Evolutionary conservation across 2,888 invertebrate species (phyloP), one percentile per base, ranked within the genome.

Genomic region (Scaptomyza parva): DNA sequence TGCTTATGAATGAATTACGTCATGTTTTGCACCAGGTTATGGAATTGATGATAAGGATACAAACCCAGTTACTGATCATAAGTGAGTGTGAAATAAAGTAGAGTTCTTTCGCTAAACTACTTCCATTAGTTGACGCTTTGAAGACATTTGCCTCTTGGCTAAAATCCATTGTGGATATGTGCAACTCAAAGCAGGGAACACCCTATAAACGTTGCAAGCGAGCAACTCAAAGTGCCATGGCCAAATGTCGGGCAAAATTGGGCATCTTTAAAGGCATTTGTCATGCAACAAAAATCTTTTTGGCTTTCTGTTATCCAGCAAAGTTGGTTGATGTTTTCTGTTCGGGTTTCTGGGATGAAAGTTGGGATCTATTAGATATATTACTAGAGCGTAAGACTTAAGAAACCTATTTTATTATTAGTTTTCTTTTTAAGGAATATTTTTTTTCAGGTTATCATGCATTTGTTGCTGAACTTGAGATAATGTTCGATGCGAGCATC

Each of bases 111-210:
- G 2, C n/a, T 6, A 3, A 11, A 22, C 28, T 3, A 9, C 2
- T 12, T 3, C 0, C 20, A 93, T 35, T 89, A 96, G 96, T 95
- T 9, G 92, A 93, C 45, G 93, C 94, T 0, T 94, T 97, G n/a
- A 94, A 94, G 85, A 92, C 94, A 0, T 95, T 94, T 0, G 94
- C 94, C 60, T 89, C 93, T 47, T 97, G 97, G 95, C 91, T 97
- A 0, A 93, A 93, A 12, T 94, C 93, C 50, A 92, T 96, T 37
- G 93, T 95, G 3, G 93, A 93, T 39, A 91, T 94, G 9, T 97
- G 97, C 90, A 96, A 96, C 87, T 93, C 94, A 41, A 94, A 94
- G 77, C 92, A 96, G 28, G 96, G 96, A 0, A 94, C 95, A 0
- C 97, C 97, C 0, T 96, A 94, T 89, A 92, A 94, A 24, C 93